Conservation (phyloP, 2,113 vertebrate genomes). For the Pristiophorus japonicus region DNA sequence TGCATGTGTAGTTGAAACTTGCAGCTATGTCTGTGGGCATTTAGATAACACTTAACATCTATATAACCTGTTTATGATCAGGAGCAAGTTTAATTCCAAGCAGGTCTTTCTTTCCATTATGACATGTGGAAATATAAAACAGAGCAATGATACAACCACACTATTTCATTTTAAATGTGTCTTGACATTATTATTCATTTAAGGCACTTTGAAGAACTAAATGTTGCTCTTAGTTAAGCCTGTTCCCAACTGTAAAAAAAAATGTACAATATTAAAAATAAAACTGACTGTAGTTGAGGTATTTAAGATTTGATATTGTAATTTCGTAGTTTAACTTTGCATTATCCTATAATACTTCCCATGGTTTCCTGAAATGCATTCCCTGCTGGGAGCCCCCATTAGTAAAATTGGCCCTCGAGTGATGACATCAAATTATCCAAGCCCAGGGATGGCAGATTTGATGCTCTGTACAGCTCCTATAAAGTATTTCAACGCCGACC, state of each 20-base stretch:
- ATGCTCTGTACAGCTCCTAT: background rate
- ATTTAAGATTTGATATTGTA: conserved; percentile 1
- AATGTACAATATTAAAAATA: conserved; percentile 38
- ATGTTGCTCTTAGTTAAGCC: conserved; percentile 21
- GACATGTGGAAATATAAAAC: background rate
- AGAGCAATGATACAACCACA: background rate
- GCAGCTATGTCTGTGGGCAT: conserved; percentile 49
- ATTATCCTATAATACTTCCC: background rate
- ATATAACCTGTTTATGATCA: conserved; percentile 43
- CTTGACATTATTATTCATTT: background rate
- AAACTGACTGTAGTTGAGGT: conserved; percentile 26
- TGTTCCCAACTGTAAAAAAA: conserved; percentile 29
- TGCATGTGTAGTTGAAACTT: conserved; percentile 52
- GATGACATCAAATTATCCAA: background rate
- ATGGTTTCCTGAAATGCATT: background rate
- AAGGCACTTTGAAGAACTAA: conserved; percentile 32
- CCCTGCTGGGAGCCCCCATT: background rate
- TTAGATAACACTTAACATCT: conserved; percentile 57
- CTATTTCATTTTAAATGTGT: background rate
- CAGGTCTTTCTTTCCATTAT: conserved; percentile 17
- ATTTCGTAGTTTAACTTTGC: background rate
- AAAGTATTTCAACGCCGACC: background rate
- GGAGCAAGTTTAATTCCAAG: conserved; percentile 20
- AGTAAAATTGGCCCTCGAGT: background rate
- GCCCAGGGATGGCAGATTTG: background rate